A percentile compares a stretch with the other conserved stretches of the same genome.
Evolutionary conservation across 92 coral and sea anemone genomes (phyloP).

Genomic region (Ricordea florida): DNA sequence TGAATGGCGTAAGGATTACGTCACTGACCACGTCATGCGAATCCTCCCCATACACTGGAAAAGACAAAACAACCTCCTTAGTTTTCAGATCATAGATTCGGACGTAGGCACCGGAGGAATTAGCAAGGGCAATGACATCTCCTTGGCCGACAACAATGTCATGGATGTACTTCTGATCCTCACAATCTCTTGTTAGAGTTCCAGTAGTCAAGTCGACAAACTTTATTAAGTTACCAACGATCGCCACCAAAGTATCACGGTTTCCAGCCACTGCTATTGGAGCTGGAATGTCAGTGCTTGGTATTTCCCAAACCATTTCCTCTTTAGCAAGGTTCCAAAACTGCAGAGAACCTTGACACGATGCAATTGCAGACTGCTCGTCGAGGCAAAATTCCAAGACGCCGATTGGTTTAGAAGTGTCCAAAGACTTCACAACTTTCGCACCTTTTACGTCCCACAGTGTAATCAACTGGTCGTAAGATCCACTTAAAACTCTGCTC

Average conservation of each 20-base stretch:
- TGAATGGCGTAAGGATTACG: constrained; percentile 79
- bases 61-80: constrained; percentile 54
- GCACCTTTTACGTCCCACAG: constrained; percentile 91
- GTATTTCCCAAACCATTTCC: constrained; percentile 66
- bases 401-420: constrained; percentile 68
- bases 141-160: constrained; percentile 76
- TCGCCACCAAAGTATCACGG: constrained; percentile 62
- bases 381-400: constrained; percentile 71
- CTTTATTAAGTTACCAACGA: constrained; percentile 53
- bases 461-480: constrained; percentile 70
- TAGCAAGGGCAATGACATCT: constrained; percentile 80
- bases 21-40: constrained; percentile 75
- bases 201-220: constrained; percentile 74
- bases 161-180: constrained; percentile 73
- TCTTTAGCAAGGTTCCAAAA: constrained; percentile 87
- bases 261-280: constrained; percentile 68
- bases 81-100: constrained; percentile 65
- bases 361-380: constrained; percentile 79
- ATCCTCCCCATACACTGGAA: constrained; percentile 79
- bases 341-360: constrained; percentile 75
- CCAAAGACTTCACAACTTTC: constrained; percentile 63
- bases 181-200: constrained; percentile 65
- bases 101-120: constrained; percentile 53
- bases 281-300: constrained; percentile 56
- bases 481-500: constrained; percentile 80